phyloP scores from a whole-genome alignment of 2,797 vertebrate species.

The Galaxias olidus region DNA sequence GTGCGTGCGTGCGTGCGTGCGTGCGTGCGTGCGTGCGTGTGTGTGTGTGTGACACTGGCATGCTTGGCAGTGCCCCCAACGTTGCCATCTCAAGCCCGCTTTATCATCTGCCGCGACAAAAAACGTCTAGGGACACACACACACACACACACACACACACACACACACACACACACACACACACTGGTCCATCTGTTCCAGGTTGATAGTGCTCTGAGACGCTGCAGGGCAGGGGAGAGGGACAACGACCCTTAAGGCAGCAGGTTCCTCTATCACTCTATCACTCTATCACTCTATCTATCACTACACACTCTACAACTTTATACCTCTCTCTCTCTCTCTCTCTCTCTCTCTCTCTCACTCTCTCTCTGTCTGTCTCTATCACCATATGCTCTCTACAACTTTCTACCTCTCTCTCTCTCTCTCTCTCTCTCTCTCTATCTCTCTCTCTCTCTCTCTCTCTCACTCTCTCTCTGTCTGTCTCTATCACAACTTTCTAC shows the following conservation, averaged over 20 bases:
- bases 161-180: conserved; percentile 43
- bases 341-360: too few relatives aligned
- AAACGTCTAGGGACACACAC: conserved; percentile 80
- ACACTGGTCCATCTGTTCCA: conserved; percentile 77
- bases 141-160: conserved; percentile 39
- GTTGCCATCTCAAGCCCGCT: conserved; percentile 75
- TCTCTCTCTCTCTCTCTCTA: too few relatives aligned
- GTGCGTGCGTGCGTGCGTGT: conserved; percentile 63
- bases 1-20: conserved; percentile 24
- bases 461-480: too few relatives aligned
- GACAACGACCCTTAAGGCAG: conserved; percentile 68
- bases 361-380: too few relatives aligned
- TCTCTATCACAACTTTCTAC: background rate
- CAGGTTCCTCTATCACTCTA: conserved; percentile 26
- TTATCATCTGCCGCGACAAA: conserved; percentile 83
- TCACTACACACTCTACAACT: too few relatives aligned
- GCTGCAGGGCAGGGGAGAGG: conserved; percentile 68
- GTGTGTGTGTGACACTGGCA: conserved; percentile 76
- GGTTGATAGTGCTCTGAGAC: conserved; percentile 74
- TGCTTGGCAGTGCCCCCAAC: conserved; percentile 80
- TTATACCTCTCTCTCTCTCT: too few relatives aligned
- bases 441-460: too few relatives aligned
- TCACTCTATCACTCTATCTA: too few relatives aligned
- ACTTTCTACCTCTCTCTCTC: too few relatives aligned
- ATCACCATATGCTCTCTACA: too few relatives aligned